Evolutionary conservation across 2,888 invertebrate species (phyloP), one percentile per base, ranked within the genome.

Genomic region (Dasypolia templi): DNA sequence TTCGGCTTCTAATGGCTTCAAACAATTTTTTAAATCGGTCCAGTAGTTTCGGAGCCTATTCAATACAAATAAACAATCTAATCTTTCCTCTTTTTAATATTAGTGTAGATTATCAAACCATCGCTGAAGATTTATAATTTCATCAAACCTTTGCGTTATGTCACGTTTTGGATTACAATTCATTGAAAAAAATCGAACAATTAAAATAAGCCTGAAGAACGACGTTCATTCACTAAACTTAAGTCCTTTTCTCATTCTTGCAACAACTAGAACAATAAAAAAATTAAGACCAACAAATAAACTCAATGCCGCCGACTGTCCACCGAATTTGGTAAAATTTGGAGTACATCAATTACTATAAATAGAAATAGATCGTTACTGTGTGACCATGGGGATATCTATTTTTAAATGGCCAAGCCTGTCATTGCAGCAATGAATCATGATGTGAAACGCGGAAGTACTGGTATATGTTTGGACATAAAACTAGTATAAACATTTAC

Each of bases 321-420:
- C 49, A 64, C 81, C 71, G 71, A 76, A 86, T 87, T 79, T 79
- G 86, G 70, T 86, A 81, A 86, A 84, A 77, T 87, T 87, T 86
- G 70, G 70, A 77, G 75, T 77, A 73, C 39, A 79, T 72, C 88
- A 86, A 87, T 87, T 86, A 76, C 88, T 87, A 87, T 80, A 83
- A 85, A 87, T 88, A 88, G 87, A 83, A 84, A 81, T 66, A 81
- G 78, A 84, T 74, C 74, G 79, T 77, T 77, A 81, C 53, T 82
- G 70, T 78, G 75, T 75, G 78, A 84, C 81, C 79, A 72, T n/a
- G n/a, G 76, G 42, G 66, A 75, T 70, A 75, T 75, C 86, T 87
- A 87, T 87, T 87, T 86, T 81, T 87, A 83, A 84, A 83, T 82
- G 85, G 64, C 69, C 58, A 58, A 35, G 76, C 46, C 55, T 79